Base-by-base conservation (phyloP, 2,888 invertebrate genomes). In the Rhogogaster chlorosoma region DNA sequence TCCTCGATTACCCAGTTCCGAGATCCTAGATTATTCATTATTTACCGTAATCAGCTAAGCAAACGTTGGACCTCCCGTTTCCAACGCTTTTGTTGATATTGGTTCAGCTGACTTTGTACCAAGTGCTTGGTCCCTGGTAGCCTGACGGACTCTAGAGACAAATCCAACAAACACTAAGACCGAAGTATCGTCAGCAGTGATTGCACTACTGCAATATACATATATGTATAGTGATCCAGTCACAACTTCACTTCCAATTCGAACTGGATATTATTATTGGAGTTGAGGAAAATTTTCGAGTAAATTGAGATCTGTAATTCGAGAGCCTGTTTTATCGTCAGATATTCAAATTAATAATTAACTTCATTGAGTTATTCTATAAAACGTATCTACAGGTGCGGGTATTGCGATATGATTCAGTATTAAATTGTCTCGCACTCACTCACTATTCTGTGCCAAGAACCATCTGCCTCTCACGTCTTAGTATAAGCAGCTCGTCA, bases 11-110 rank as follows among this genome's bases (percentile, higher is more conserved):
- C 36, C 7, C 10, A 42, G 42, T 12, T 49, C 10, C 57, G 6
- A 22, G 38, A 80, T 15, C 2, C n/a, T 80, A 61, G 57, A 61
- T 61, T 38, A 61, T 80, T 80, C 80, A 36, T 80, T 80, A 80
- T 80, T 80, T 80, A 61, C 80, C 22, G 57, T 61, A 80, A 80
- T 80, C 29, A 80, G 57, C 80, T 61, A 36, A 80, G 18, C 26
- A 80, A 80, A 80, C 80, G 38, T 22, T 22, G 61, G n/a, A 38
- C 36, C 38, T 61, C 38, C 57, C 18, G 57, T 36, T 38, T 36
- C n/a, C 80, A 22, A 61, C 57, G 26, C 36, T 80, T 80, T 26
- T 61, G 57, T 80, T 80, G 38, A 80, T 80, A 36, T 80, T 80
- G 45, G 61, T 61, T 80, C n/a, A 80, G 61, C n/a, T 0, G 15